These are phyloP conservation scores for Euplagia quadripunctaria DNA, from an alignment of 2,888 invertebrate genomes.

Conservation along the genomic window DNA sequence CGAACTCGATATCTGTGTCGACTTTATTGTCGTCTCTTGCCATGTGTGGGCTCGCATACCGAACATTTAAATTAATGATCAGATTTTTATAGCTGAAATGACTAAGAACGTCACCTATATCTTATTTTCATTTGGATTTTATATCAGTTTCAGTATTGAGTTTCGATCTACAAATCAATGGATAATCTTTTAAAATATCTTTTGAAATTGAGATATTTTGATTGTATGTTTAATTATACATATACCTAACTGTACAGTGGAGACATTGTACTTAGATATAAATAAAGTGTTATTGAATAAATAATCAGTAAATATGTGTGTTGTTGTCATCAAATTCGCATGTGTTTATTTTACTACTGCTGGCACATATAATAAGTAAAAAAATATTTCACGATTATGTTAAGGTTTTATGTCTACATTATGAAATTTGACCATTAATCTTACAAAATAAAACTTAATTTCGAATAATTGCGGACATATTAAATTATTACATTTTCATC, in stretches of 20 bases:
- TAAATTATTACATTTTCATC: background rate
- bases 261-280: background rate
- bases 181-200: constrained; percentile 16
- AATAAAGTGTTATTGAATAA: background rate
- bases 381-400: background rate
- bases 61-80: constrained; percentile 36
- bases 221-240: too few relatives aligned
- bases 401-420: background rate
- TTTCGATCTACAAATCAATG: constrained; percentile 24
- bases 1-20: constrained; percentile 45
- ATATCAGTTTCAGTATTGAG: constrained; percentile 29
- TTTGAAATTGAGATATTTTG: background rate
- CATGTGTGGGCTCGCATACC: constrained; percentile 49
- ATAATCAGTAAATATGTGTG: background rate
- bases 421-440: background rate
- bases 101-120: constrained; percentile 30
- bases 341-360: background rate
- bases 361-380: background rate
- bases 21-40: constrained; percentile 47
- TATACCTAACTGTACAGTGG: too few relatives aligned
- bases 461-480: background rate
- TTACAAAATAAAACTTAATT: too few relatives aligned
- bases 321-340: background rate
- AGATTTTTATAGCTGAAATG: constrained; percentile 37
- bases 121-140: constrained; percentile 33